Percentiles rank a stretch among this genome's conserved stretches.
Conservation (phyloP, 53 echinoderm and acorn worm genomes). For the Echinometra lucunter region DNA sequence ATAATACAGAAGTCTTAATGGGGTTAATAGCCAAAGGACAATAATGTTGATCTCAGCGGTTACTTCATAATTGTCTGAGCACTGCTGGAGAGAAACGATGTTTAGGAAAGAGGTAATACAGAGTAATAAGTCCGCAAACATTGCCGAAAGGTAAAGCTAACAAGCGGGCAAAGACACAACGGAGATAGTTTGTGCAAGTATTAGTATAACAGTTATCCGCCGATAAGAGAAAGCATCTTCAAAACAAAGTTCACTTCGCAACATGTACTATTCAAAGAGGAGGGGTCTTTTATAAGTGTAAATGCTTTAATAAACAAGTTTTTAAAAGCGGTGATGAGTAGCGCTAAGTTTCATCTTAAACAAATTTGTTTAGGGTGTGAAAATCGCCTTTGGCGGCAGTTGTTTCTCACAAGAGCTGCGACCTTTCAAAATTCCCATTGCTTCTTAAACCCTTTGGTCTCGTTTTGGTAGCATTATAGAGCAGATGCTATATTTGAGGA, state of each 20-base stretch:
- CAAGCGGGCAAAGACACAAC: not conserved
- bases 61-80: constrained; percentile 12
- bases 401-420: not conserved
- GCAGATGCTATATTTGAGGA: constrained; percentile 39
- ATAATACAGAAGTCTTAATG: constrained; percentile 11
- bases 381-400: constrained; percentile 19
- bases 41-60: constrained; percentile 14
- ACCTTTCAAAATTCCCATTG: not conserved
- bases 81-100: not conserved
- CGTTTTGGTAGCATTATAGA: constrained; percentile 26
- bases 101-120: constrained; percentile 4
- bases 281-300: not conserved
- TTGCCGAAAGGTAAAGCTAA: constrained; percentile 44
- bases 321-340: constrained; percentile 18
- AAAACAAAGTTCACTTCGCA: constrained; percentile 43
- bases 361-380: constrained; percentile 15
- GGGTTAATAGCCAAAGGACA: constrained; percentile 19
- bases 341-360: constrained; percentile 28
- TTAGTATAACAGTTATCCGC: constrained; percentile 31
- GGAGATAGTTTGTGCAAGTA: constrained; percentile 31
- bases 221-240: not conserved
- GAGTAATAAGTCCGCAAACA: constrained; percentile 40
- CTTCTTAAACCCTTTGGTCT: not conserved
- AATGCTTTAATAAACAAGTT: constrained; percentile 34
- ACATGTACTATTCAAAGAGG: constrained; percentile 28